Conservation (phyloP, 2,888 invertebrate species). For the Parnassius mnemosyne region DNA sequence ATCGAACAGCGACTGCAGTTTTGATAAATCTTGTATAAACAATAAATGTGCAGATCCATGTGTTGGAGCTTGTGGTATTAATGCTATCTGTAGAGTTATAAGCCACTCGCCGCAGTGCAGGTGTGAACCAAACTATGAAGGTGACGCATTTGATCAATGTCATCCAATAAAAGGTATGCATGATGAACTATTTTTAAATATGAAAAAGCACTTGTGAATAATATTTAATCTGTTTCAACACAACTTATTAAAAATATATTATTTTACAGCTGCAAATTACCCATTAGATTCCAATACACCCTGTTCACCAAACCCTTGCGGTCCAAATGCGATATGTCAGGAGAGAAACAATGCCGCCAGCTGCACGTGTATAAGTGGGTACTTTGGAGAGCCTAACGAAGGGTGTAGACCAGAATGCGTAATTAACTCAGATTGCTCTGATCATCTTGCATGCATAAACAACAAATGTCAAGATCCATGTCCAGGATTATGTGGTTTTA, state of each 20-base stretch:
- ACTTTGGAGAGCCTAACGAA: slow-evolving; percentile 85
- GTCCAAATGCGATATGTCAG: slow-evolving; percentile 84
- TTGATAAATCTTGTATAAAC: slow-evolving; percentile 88
- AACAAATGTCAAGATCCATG: slow-evolving; percentile 87
- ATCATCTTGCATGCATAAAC: slow-evolving; percentile 83
- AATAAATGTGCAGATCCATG: slow-evolving; percentile 91
- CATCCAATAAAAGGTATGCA: slow-evolving; percentile 43
- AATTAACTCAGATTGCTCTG: slow-evolving; percentile 83
- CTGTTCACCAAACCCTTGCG: slow-evolving; percentile 83
- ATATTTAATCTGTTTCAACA: too few species aligned
- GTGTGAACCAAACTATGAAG: slow-evolving; percentile 85
- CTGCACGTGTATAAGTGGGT: slow-evolving; percentile 85
- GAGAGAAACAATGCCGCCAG: slow-evolving; percentile 84
- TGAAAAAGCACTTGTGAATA: too few species aligned
- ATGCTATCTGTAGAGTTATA: slow-evolving; percentile 88
- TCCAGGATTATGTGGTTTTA: slow-evolving; percentile 87
- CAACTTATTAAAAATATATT: not conserved
- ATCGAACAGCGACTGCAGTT: slow-evolving; percentile 88
- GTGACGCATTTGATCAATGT: slow-evolving; percentile 90
- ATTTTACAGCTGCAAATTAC: slow-evolving; percentile 32
- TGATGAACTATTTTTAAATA: not conserved
- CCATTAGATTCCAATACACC: slow-evolving; percentile 57
- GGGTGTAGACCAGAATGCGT: slow-evolving; percentile 87
- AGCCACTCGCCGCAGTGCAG: slow-evolving; percentile 93
- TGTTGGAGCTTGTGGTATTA: slow-evolving; percentile 87